Conservation (phyloP, 2,797 vertebrate genomes). For the Scleropages formosus region DNA sequence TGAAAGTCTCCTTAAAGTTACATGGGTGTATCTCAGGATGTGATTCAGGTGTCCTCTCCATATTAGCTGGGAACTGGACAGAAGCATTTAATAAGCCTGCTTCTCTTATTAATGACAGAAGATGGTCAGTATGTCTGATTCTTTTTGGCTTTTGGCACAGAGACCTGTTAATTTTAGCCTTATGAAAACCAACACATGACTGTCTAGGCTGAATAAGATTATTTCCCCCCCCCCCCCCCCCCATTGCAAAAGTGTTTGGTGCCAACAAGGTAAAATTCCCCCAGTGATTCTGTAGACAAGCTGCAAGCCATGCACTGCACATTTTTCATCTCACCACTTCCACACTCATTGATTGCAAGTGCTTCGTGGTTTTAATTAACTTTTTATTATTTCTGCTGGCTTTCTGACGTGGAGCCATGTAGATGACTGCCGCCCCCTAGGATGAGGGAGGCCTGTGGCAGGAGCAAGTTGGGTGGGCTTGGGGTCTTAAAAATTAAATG, state of each 20-base stretch:
- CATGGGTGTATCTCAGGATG: not conserved
- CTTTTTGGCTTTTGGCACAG: not conserved
- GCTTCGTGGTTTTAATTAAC: conserved; percentile 64
- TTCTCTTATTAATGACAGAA: not conserved
- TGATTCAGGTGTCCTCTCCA: not conserved
- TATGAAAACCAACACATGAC: conserved; percentile 45
- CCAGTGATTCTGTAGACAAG: no score
- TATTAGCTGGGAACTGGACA: not conserved
- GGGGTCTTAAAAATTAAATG: conserved; percentile 22
- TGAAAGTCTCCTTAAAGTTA: no score
- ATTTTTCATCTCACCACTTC: conserved; percentile 50
- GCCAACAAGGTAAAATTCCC: conserved; percentile 33
- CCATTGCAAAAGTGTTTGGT: conserved; percentile 43
- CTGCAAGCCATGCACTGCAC: not conserved
- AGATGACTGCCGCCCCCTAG: conserved; percentile 48
- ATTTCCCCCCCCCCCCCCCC: conserved; percentile 58
- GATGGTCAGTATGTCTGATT: not conserved
- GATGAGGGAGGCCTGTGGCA: conserved; percentile 32
- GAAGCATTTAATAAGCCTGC: not conserved
- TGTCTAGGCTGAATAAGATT: conserved; percentile 41
- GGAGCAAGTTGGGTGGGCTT: conserved; percentile 38
- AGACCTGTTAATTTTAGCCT: conserved; percentile 32
- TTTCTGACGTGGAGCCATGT: conserved; percentile 47
- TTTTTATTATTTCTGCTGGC: conserved; percentile 54
- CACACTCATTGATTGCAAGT: conserved; percentile 59